Evolutionary conservation across 2,888 invertebrate species (phyloP).

Genomic region (Drosophila prostipennis): DNA sequence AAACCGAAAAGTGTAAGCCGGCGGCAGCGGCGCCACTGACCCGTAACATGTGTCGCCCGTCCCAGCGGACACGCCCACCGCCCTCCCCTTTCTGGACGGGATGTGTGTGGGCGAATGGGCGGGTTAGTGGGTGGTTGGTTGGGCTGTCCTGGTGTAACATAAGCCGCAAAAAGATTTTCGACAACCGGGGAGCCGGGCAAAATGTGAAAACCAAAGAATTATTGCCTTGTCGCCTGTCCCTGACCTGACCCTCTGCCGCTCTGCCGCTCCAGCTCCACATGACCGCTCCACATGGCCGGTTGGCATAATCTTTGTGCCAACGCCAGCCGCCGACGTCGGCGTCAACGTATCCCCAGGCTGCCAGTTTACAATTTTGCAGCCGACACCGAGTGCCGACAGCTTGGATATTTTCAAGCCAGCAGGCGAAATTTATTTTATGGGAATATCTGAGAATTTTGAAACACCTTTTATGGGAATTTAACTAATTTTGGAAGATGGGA

Average conservation of each 20-base stretch:
- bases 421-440: neutral
- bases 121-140: neutral
- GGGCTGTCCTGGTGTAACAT: conserved; percentile 50
- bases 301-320: conserved; percentile 37
- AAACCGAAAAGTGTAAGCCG: conserved; percentile 46
- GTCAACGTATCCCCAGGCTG: conserved; percentile 25
- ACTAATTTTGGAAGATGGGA: neutral
- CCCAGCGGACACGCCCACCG: conserved; percentile 38
- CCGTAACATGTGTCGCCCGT: conserved; percentile 73
- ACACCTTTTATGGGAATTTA: no score
- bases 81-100: conserved; percentile 4
- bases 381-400: conserved; percentile 15
- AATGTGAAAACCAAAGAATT: conserved; percentile 76
- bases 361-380: conserved; percentile 66
- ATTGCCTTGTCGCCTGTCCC: conserved; percentile 73
- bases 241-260: conserved; percentile 53
- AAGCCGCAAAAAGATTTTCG: conserved; percentile 80
- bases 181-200: conserved; percentile 50
- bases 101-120: conserved; percentile 11
- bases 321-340: conserved; percentile 21
- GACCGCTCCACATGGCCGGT: conserved; percentile 5
- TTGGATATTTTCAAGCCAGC: conserved; percentile 10
- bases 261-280: conserved; percentile 10
- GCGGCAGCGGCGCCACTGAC: conserved; percentile 57
- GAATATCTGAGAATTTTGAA: neutral